These are phyloP conservation scores for Cephonodes hylas DNA, from an alignment of 2,888 invertebrate genomes.

Conservation along the genomic window DNA sequence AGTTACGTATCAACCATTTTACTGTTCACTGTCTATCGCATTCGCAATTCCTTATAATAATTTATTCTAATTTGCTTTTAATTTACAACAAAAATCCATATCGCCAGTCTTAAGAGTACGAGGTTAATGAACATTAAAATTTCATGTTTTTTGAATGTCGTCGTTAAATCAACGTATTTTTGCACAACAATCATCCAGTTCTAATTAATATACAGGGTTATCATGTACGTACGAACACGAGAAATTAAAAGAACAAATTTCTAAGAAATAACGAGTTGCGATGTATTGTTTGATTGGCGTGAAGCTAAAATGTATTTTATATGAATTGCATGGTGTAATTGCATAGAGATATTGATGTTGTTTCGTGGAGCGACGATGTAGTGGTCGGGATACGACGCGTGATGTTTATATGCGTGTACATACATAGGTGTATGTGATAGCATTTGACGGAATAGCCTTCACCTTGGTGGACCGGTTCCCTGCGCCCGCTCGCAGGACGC, in stretches of 20 bases:
- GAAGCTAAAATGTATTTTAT: too few species aligned
- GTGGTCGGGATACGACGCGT: background rate
- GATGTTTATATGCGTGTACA: background rate
- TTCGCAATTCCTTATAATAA: background rate
- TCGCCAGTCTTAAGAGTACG: background rate
- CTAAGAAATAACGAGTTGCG: too few species aligned
- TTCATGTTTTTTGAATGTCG: background rate
- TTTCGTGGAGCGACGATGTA: background rate
- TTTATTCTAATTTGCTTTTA: background rate
- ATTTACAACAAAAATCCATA: background rate
- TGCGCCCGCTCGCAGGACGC: constrained; percentile 26
- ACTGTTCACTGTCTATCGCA: too few species aligned
- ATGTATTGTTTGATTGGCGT: too few species aligned
- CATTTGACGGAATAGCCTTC: constrained; percentile 44
- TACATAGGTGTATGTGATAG: background rate
- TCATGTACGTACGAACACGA: too few species aligned
- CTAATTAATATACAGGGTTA: too few species aligned
- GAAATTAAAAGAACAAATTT: too few species aligned
- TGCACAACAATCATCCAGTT: background rate
- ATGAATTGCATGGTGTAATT: too few species aligned
- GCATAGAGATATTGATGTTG: background rate
- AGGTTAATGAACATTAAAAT: background rate
- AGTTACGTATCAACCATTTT: too few species aligned
- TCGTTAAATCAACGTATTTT: background rate
- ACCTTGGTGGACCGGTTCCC: constrained; percentile 55